Evolutionary conservation across 2,797 vertebrate genomes (phyloP), one percentile per base, ranked within the genome.

Genomic region (Paratrypauchen microcephalus): DNA sequence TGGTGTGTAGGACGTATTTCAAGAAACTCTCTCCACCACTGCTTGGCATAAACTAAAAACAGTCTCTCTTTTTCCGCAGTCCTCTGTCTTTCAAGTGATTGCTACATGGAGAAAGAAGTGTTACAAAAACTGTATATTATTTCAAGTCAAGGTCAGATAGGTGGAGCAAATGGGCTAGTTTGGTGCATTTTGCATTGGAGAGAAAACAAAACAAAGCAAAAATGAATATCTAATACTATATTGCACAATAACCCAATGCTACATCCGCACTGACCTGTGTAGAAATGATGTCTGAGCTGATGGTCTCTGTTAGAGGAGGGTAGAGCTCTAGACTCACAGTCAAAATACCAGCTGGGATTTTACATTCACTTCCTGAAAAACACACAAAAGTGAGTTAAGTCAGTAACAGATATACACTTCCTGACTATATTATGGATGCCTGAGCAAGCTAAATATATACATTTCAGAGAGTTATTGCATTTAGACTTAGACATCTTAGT

Each of bases 11-110:
- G 93, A 39, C 97, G 94, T 58, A 99, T 99, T 75, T 99, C 96
- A 26, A 99, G 92, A 81, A 98, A 99, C 86, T 99, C 98, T 82
- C 96, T 96, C 98, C 98, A 99, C 98, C 98, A 99, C 58, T 98
- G 97, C 72, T 99, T 99, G 69, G 97, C 97, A 82, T 99, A 99
- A 3, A 98, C 94, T 74, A 99, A 89, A 91, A 98, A 99, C 36
- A 99, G 89, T 2, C 97, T 90, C 57, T 99, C 97, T 86, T 94
- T 98, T 88, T 99, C 98, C 30, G 96, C 95, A 0, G 94, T 95
- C 90, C 95, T 96, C 86, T 97, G 95, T 58, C 91, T 95, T 88
- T 99, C 97, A 83, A 99, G 89, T 45, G 95, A 89, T 93, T 95
- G 94, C 98, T 99, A 87, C 12, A 88, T 55, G 39, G 57, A 30